Conservation (phyloP, 2,113 vertebrate genomes). For the Pelecanoides urinatrix region DNA sequence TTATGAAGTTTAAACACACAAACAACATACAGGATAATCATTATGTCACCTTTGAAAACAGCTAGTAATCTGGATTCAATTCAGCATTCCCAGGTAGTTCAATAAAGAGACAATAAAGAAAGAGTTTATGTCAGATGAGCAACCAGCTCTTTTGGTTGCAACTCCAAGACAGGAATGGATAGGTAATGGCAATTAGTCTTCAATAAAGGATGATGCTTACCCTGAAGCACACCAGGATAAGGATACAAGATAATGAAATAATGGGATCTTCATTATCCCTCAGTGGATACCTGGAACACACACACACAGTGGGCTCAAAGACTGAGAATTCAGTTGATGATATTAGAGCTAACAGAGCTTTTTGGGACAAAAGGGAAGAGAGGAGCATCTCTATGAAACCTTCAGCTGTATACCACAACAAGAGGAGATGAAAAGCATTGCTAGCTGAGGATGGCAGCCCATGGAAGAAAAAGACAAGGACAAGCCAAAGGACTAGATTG, state of each 20-base stretch:
- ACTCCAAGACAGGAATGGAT: background rate
- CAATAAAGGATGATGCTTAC: background rate
- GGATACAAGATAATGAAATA: background rate
- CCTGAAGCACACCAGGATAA: background rate
- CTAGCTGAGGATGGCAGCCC: background rate
- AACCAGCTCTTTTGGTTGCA: background rate
- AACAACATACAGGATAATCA: background rate
- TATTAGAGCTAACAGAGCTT: background rate
- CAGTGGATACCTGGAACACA: background rate
- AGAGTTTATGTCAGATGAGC: fast-evolving
- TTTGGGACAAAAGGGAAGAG: background rate
- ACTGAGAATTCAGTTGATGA: background rate
- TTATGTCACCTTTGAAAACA: background rate
- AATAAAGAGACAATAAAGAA: background rate
- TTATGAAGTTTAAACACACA: background rate
- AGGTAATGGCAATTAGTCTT: background rate
- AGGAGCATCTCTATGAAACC: background rate
- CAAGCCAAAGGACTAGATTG: background rate
- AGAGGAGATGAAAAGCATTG: background rate
- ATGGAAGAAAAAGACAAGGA: background rate
- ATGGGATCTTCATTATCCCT: background rate
- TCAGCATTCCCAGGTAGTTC: background rate
- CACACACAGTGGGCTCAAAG: background rate
- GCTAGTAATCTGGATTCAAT: background rate
- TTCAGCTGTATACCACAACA: background rate